Evolutionary conservation across 1,140 invertebrate genomes (phyloP), one percentile per base, ranked within the genome.

Genomic region (Copidosoma floridanum): DNA sequence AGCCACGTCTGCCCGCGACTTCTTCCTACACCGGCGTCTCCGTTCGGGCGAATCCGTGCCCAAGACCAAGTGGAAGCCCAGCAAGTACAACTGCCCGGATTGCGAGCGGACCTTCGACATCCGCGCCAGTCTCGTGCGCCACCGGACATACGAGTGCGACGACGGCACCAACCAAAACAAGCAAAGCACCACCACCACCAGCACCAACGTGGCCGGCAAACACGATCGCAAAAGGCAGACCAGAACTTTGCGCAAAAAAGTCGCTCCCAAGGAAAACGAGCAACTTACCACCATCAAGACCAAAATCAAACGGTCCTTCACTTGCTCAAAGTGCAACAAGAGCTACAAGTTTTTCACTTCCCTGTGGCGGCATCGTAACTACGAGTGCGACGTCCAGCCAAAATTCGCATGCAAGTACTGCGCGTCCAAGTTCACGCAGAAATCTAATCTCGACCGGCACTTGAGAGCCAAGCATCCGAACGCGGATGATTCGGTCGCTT

Each of bases 371-470:
- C 85, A 86, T 61, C 73, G 81, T 48, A 75, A 82, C 41, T 85
- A 84, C 47, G 83, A 85, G 58, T 86, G 85, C 62, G 82, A 82
- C 2, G 74, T 82, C 18, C 81, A 83, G 41, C 82, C 82, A 0
- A 76, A 80, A 53, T 84, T 84, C 64, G 61, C 61, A 2, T 85
- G 83, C 60, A 63, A 67, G n/a, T 57, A 74, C 11, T 82, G 81
- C 40, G 68, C 67, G 6, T 69, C 68, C 14, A 74, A 68, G 21
- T 82, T 82, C 43, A 70, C 80, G 4, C 81, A 82, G 29, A 82
- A 80, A 63, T 75, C 75, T 41, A 82, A 83, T 61, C 74, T 81
- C 3, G 70, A 77, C 20, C 66, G 78, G 20, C 78, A 80, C 38
- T 58, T 79, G 20, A 68, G 68, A 58, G 72, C 65, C 26, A 66